Evolutionary conservation across 1,140 invertebrate genomes (phyloP), one percentile per base, ranked within the genome.

Genomic region (Whitmania pigra): DNA sequence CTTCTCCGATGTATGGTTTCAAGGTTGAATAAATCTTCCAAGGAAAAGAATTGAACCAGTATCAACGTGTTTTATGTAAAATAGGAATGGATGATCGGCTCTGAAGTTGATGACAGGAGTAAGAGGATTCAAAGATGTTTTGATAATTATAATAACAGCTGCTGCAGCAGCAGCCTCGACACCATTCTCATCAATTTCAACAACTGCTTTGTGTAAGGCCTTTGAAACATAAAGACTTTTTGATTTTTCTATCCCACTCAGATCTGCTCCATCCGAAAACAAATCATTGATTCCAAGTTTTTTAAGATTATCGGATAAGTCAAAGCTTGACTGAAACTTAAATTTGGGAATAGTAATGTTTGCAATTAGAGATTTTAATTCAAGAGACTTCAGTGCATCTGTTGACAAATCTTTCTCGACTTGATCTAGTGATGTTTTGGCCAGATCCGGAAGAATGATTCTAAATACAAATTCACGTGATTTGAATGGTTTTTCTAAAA

Each of bases 11-110:
- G n/a, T n/a, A 36, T 36, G 6, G 31, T 3, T 36, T 36, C 31
- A 36, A 36, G 31, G 31, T 36, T 6, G 31, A 36, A 11, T 7
- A 17, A 53, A 36, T 70, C 74, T 71, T 5, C 81, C 81, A 18
- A 81, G 73, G 72, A 81, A 82, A 17, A 81, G 69, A 25, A 82
- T 73, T 7, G 73, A 69, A 17, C 71, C 73, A 29, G 75, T 75
- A 22, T 54, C 43, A 29, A 76, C 76, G 76, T 90, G 87, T 71
- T 86, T 83, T 72, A 91, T 89, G 74, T 90, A 87, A 77, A 91
- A 90, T 25, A 88, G 81, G 78, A 91, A 91, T 0, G 89, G 89
- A 67, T 87, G 85, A 76, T 90, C 86, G 0, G 86, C 87, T 29
- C 86, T 82, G 69, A 92, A 87, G 17, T 73, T 71, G 15, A 72